A percentile compares a stretch with the other conserved stretches of the same genome.
phyloP scores from a whole-genome alignment of 2,797 vertebrate genomes.

The Ataeniobius toweri region DNA sequence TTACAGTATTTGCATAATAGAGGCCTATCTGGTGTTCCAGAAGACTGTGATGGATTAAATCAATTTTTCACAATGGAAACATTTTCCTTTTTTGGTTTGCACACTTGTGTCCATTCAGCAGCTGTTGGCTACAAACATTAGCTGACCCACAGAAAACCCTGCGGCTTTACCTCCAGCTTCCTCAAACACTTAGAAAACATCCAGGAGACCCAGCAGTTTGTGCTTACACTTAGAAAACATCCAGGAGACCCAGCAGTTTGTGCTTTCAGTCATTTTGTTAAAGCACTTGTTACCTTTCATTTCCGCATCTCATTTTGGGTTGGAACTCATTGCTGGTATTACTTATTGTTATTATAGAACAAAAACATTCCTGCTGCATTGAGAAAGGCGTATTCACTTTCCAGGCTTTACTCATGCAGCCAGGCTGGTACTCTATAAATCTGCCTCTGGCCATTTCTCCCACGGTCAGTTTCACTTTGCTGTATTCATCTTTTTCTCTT shows the following conservation, averaged over 20 bases:
- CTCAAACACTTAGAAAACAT: slow-evolving; percentile 22
- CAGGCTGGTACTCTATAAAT: slow-evolving; percentile 32
- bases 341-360: slow-evolving; percentile 10
- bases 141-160: slow-evolving; percentile 21
- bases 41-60: slow-evolving; percentile 19
- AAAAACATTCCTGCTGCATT: slow-evolving; percentile 12
- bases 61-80: slow-evolving; percentile 14
- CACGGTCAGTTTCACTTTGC: slow-evolving; percentile 41
- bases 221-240: slow-evolving; percentile 16
- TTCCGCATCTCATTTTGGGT: slow-evolving; percentile 7
- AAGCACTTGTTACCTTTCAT: slow-evolving; percentile 21
- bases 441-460: slow-evolving; percentile 52
- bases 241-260: neutral
- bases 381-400: slow-evolving; percentile 33
- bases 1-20: slow-evolving; percentile 9
- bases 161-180: slow-evolving; percentile 17
- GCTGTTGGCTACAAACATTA: slow-evolving; percentile 28
- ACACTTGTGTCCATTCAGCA: slow-evolving; percentile 13
- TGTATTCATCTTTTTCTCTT: slow-evolving; percentile 53
- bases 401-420: slow-evolving; percentile 19
- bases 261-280: slow-evolving; percentile 31
- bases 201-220: neutral
- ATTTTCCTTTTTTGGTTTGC: neutral
- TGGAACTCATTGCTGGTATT: neutral
- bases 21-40: slow-evolving; percentile 5